These are phyloP conservation scores for Poeciliopsis occidentalis DNA, from an alignment of 2,113 vertebrate species.

Conservation along the genomic window DNA sequence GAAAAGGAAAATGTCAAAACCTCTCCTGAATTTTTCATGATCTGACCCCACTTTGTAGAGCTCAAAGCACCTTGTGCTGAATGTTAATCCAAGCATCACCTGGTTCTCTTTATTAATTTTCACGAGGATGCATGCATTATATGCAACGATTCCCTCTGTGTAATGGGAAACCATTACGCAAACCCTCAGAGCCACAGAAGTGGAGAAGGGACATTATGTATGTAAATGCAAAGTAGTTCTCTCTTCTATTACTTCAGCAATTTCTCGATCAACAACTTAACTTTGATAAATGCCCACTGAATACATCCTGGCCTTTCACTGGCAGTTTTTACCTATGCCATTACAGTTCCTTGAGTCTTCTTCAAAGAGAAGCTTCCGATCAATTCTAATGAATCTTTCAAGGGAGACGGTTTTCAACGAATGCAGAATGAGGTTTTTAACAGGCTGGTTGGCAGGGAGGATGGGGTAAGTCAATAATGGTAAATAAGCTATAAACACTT, in stretches of 20 bases:
- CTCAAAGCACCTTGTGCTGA: constrained; percentile 39
- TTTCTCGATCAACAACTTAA: constrained; percentile 62
- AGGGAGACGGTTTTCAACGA: constrained; percentile 56
- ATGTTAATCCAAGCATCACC: constrained; percentile 52
- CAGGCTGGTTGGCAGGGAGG: constrained; percentile 62
- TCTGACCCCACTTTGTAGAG: constrained; percentile 42
- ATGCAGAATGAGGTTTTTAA: constrained; percentile 71
- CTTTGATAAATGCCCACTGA: constrained; percentile 68
- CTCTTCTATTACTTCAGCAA: constrained; percentile 41
- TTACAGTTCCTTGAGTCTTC: constrained; percentile 72
- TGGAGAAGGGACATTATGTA: constrained; percentile 47
- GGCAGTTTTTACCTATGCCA: constrained; percentile 64
- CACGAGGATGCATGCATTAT: constrained; percentile 64
- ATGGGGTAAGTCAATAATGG: constrained; percentile 69
- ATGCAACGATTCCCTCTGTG: constrained; percentile 39
- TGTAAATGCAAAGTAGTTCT: constrained; percentile 52
- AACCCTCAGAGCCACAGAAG: constrained; percentile 51
- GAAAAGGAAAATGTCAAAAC: constrained; percentile 49
- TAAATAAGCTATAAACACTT: constrained; percentile 70
- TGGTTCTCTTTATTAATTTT: constrained; percentile 58
- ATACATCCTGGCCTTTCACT: constrained; percentile 55
- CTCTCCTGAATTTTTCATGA: constrained; percentile 47
- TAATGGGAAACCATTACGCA: constrained; percentile 52
- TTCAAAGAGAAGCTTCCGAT: constrained; percentile 74
- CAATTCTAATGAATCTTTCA: constrained; percentile 81